A percentile compares a stretch with the other conserved stretches of the same genome.
These are phyloP conservation scores for Alviniconcha strummeri DNA, from an alignment of 2,888 invertebrate genomes.

Conservation along the genomic window DNA sequence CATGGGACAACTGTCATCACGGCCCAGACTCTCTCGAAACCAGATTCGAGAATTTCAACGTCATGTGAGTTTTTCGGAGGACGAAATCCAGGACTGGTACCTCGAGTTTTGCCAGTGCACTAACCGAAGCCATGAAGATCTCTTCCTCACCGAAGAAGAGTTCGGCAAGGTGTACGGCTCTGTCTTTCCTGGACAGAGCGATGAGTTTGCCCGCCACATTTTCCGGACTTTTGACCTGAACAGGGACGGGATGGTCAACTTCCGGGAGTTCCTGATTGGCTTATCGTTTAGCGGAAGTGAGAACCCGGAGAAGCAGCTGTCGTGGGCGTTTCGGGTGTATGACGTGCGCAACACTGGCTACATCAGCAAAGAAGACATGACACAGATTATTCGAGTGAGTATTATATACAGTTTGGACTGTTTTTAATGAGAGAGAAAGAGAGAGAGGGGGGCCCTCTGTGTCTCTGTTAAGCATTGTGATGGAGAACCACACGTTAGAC, in stretches of 20 bases:
- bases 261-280: slow-evolving; percentile 35
- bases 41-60: slow-evolving; percentile 3
- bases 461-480: too few relatives aligned
- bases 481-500: too few relatives aligned
- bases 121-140: not conserved
- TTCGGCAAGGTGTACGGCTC: slow-evolving; percentile 27
- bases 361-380: slow-evolving; percentile 24
- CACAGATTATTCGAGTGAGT: slow-evolving; percentile 30
- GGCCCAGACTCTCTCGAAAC: not conserved
- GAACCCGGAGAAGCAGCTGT: slow-evolving; percentile 23
- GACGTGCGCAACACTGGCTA: slow-evolving; percentile 24
- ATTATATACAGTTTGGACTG: too few relatives aligned
- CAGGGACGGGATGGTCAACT: slow-evolving; percentile 15
- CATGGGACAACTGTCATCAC: slow-evolving; percentile 14
- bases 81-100: slow-evolving; percentile 36
- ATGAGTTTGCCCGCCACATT: slow-evolving; percentile 32
- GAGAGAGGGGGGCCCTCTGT: too few relatives aligned
- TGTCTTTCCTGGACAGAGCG: slow-evolving; percentile 29
- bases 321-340: slow-evolving; percentile 35
- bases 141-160: slow-evolving; percentile 26
- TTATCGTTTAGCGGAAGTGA: slow-evolving; percentile 31
- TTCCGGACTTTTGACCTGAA: slow-evolving; percentile 35
- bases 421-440: too few relatives aligned
- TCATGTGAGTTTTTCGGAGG: slow-evolving; percentile 31
- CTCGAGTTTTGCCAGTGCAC: slow-evolving; percentile 26